These are phyloP conservation scores for Orthonevra nobilis DNA, from an alignment of 2,888 invertebrate species.

Conservation along the genomic window DNA sequence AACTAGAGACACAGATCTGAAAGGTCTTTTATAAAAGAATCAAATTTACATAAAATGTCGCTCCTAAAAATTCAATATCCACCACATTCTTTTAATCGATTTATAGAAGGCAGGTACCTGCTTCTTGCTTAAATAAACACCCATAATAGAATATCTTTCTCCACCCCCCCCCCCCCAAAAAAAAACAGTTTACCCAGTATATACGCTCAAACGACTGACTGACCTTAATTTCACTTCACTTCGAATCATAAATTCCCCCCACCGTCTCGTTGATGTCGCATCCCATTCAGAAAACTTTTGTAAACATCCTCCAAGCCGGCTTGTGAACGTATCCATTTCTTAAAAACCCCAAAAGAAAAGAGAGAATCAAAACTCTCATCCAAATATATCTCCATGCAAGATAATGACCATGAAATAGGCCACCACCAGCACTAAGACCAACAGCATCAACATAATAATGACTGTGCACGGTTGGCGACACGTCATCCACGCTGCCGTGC, in stretches of 20 bases:
- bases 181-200: too few species aligned
- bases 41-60: too few species aligned
- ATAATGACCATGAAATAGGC: slow-evolving; percentile 63
- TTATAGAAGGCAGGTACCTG: too few species aligned
- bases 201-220: too few species aligned
- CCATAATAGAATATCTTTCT: too few species aligned
- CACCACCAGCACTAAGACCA: slow-evolving; percentile 4
- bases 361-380: slow-evolving; percentile 15
- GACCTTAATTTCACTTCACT: slow-evolving; percentile 4
- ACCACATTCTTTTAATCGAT: too few species aligned
- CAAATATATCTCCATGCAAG: slow-evolving; percentile 41
- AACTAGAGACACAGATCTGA: too few species aligned
- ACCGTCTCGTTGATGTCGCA: not conserved
- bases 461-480: slow-evolving; percentile 1
- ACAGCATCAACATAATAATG: not conserved
- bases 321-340: slow-evolving; percentile 4
- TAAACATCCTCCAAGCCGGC: too few species aligned
- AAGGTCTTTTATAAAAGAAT: too few species aligned
- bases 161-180: too few species aligned
- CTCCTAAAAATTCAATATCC: too few species aligned
- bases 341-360: slow-evolving; percentile 9
- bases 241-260: not conserved
- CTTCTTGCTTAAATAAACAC: too few species aligned
- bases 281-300: not conserved
- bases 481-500: slow-evolving; percentile 17